phyloP scores from a whole-genome alignment of 2,797 vertebrate species.

The Lacerta viridis region DNA sequence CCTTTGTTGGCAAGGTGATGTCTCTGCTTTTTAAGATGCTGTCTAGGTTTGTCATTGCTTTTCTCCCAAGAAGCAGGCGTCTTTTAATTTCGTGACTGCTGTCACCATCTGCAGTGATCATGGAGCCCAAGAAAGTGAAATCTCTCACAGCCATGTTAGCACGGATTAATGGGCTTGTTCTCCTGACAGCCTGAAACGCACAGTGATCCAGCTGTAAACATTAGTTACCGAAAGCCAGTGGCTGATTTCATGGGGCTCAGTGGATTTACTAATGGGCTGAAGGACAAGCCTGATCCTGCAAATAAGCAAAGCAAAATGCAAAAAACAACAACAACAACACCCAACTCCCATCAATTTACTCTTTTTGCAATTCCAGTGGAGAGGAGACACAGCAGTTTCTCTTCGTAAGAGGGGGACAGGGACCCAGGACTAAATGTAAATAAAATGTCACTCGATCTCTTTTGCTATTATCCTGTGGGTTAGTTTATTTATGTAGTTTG shows the following conservation, averaged over 20 bases:
- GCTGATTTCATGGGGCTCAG: fast-evolving
- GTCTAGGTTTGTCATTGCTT: too few relatives aligned
- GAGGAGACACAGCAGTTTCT: background rate
- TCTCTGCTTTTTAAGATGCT: too few relatives aligned
- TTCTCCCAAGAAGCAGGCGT: too few relatives aligned
- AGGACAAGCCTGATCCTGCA: too few relatives aligned
- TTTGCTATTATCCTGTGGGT: background rate
- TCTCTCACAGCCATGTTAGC: background rate
- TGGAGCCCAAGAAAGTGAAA: too few relatives aligned
- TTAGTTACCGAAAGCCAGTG: fast-evolving
- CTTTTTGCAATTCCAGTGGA: background rate
- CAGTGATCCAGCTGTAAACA: background rate
- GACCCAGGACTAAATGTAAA: background rate
- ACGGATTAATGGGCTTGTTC: background rate
- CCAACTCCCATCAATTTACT: background rate
- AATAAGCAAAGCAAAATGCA: too few relatives aligned
- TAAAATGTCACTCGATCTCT: background rate
- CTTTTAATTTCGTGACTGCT: too few relatives aligned
- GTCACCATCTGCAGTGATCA: too few relatives aligned
- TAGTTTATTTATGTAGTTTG: background rate
- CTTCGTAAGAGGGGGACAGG: background rate
- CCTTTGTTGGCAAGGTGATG: too few relatives aligned
- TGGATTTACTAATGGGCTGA: background rate
- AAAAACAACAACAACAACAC: too few relatives aligned
- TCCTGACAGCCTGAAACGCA: background rate